These are phyloP conservation scores for Eristalis arbustorum DNA, from an alignment of 2,888 invertebrate genomes.

Conservation along the genomic window DNA sequence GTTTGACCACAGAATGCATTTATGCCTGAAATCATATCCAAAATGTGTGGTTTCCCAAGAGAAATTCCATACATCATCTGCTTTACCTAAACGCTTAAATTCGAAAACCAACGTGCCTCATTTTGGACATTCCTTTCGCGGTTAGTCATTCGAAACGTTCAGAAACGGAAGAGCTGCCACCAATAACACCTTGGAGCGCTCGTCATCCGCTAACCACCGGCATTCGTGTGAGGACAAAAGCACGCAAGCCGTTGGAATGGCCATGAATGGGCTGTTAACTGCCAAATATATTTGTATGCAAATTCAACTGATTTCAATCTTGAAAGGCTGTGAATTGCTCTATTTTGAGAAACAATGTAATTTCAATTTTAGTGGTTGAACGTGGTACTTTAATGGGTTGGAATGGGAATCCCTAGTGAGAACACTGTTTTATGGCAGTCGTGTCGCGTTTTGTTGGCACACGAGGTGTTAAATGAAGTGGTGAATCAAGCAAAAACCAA, in stretches of 20 bases:
- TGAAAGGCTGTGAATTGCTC: neutral
- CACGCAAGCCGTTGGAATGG: neutral
- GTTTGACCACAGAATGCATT: no score
- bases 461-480: no score
- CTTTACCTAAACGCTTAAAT: no score
- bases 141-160: neutral
- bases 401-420: neutral
- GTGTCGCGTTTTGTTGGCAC: neutral
- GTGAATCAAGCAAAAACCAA: no score
- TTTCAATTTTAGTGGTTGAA: neutral
- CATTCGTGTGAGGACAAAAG: neutral
- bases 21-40: no score
- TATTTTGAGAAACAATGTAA: neutral
- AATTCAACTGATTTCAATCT: neutral
- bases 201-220: neutral
- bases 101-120: no score
- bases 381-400: neutral
- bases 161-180: neutral
- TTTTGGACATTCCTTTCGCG: no score
- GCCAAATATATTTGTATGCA: neutral
- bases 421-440: neutral
- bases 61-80: no score
- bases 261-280: neutral
- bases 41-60: no score
- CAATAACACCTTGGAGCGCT: no score